These are phyloP conservation scores for Agapornis roseicollis DNA, from an alignment of 2,113 vertebrate species.

Conservation along the genomic window DNA sequence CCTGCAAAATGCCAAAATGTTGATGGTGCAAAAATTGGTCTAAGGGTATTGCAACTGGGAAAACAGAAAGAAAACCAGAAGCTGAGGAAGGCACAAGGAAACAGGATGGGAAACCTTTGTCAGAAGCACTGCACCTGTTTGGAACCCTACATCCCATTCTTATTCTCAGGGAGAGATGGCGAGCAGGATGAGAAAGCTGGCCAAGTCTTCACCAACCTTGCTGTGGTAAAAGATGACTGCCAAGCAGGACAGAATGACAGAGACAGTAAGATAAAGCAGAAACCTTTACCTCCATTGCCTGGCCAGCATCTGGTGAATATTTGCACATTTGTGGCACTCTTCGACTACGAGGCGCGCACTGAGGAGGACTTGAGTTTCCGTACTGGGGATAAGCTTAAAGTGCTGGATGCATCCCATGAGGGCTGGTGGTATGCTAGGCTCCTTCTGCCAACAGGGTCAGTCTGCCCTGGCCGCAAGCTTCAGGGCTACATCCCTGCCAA, in stretches of 20 bases:
- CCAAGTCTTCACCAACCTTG: neutral
- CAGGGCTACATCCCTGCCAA: conserved; percentile 91
- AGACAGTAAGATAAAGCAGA: neutral
- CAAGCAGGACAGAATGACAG: neutral
- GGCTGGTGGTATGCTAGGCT: conserved; percentile 90
- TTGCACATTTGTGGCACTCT: conserved; percentile 83
- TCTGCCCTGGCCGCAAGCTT: conserved; percentile 28
- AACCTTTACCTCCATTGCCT: neutral
- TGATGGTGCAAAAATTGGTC: neutral
- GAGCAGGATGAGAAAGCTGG: neutral
- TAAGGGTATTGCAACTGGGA: neutral
- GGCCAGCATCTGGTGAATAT: neutral
- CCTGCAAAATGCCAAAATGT: neutral
- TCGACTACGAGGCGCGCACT: conserved; percentile 87
- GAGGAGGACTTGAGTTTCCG: conserved; percentile 87
- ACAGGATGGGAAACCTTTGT: conserved; percentile 71
- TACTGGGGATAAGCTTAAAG: conserved; percentile 82
- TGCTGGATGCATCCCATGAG: conserved; percentile 69
- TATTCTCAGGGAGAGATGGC: neutral
- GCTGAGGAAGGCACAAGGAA: neutral
- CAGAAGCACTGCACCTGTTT: conserved; percentile 56
- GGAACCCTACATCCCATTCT: conserved; percentile 37
- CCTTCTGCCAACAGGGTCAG: conserved; percentile 67
- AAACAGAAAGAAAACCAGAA: neutral
- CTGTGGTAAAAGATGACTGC: neutral